A percentile compares a stretch with the other conserved stretches of the same genome.
Evolutionary conservation across 2,888 invertebrate genomes (phyloP).

Genomic region (Sceliomorpha sp.): DNA sequence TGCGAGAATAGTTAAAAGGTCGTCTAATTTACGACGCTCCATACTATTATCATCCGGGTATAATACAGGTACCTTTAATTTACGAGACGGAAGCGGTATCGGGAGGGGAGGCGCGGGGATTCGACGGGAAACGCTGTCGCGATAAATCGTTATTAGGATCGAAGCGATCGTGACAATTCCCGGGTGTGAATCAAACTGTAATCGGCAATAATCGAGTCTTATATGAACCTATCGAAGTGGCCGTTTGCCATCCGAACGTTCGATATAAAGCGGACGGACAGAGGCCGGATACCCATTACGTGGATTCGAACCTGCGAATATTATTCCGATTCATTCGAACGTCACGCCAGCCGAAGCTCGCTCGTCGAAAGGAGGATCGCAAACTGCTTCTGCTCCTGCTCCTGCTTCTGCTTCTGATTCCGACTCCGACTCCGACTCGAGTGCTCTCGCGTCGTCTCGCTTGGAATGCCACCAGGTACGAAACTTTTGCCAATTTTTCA

Average conservation of each 20-base stretch:
- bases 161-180: slow-evolving; percentile 49
- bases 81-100: slow-evolving; percentile 46
- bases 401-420: no score
- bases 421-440: no score
- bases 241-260: neutral
- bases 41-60: slow-evolving; percentile 40
- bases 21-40: slow-evolving; percentile 38
- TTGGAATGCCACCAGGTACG: no score
- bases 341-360: no score
- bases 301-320: neutral
- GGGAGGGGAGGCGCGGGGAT: slow-evolving; percentile 18
- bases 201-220: slow-evolving; percentile 50
- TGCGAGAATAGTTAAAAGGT: slow-evolving; percentile 47
- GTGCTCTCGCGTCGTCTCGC: no score
- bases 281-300: slow-evolving; percentile 5
- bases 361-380: no score
- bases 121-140: slow-evolving; percentile 42
- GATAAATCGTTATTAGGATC: slow-evolving; percentile 53
- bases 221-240: slow-evolving; percentile 16
- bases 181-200: slow-evolving; percentile 48
- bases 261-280: slow-evolving; percentile 11
- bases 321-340: no score
- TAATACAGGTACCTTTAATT: slow-evolving; percentile 46
- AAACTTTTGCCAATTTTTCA: no score
- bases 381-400: no score